Evolutionary conservation across 2,113 vertebrate species (phyloP).

Genomic region (Cyanoramphus novaezelandiae): DNA sequence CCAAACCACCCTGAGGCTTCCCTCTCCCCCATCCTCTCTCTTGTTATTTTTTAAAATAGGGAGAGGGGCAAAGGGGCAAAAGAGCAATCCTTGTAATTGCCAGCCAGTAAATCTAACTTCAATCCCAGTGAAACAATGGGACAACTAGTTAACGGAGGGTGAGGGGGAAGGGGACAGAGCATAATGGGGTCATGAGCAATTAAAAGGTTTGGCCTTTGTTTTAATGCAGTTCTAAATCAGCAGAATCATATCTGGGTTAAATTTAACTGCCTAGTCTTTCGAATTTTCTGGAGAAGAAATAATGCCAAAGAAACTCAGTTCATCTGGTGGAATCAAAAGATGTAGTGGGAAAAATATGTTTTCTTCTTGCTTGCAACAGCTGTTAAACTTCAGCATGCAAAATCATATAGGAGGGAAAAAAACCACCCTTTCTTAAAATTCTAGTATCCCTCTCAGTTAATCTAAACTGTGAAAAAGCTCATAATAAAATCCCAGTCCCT

Average conservation of each 20-base stretch:
- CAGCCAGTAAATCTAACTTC: conserved; percentile 28
- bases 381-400: conserved; percentile 36
- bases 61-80: conserved; percentile 5
- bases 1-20: neutral
- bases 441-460: neutral
- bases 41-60: conserved; percentile 10
- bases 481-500: neutral
- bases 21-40: neutral
- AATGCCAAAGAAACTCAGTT: conserved; percentile 22
- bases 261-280: neutral
- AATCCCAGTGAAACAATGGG: conserved; percentile 10
- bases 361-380: conserved; percentile 32
- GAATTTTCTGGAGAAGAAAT: neutral
- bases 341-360: conserved; percentile 14
- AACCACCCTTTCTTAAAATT: neutral
- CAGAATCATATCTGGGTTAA: neutral
- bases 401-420: neutral
- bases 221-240: neutral
- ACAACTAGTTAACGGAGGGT: neutral
- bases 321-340: conserved; percentile 11
- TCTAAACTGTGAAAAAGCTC: neutral
- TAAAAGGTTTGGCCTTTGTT: conserved; percentile 4
- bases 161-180: neutral
- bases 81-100: conserved; percentile 30
- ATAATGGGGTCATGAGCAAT: conserved; percentile 4